Base-by-base conservation (phyloP, 2,888 invertebrate genomes). In the Hylaea fasciaria region DNA sequence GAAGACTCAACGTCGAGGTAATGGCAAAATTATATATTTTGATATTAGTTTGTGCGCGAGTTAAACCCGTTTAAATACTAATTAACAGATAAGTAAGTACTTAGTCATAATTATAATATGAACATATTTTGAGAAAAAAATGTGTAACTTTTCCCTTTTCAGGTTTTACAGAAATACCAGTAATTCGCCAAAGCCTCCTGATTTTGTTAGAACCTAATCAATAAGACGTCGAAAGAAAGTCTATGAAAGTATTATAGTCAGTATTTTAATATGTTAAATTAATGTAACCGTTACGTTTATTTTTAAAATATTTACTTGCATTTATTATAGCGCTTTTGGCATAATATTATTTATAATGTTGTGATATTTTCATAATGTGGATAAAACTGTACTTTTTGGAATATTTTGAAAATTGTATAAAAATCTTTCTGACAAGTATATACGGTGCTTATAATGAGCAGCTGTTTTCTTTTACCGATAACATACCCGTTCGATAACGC, bases 381-480 rank as follows among this genome's bases (percentile, higher is more conserved):
- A 85, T 89, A 83, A 87, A 85, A 78, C 84, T 87, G 87, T 87
- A 85, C 22, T 85, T 86, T 85, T 86, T 89, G 81, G 84, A 85
- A 84, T 82, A 81, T 87, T 85, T 91, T 89, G 70, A 86, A 83
- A 82, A 82, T 80, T 88, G 83, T 89, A 3, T 48, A 39, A 48
- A 88, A 88, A 85, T 87, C 86, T 91, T 90, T 90, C 86, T 78
- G 86, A 88, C 80, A 83, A 86, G 82, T 90, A 87, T 90, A 87
- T 88, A 87, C 84, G 80, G 79, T 85, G 76, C 81, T 82, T 82
- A 82, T 81, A 81, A 83, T 78, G 75, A 77, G 79, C 62, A 67
- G 62, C 47, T 53, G 39, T 62, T 60, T 73, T 72, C 72, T 82
- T 78, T 80, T 68, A 73, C 76, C 46, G 22, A 44, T 46, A 55